Evolutionary conservation across 2,888 invertebrate species (phyloP).

Genomic region (Leptinotarsa juncta): DNA sequence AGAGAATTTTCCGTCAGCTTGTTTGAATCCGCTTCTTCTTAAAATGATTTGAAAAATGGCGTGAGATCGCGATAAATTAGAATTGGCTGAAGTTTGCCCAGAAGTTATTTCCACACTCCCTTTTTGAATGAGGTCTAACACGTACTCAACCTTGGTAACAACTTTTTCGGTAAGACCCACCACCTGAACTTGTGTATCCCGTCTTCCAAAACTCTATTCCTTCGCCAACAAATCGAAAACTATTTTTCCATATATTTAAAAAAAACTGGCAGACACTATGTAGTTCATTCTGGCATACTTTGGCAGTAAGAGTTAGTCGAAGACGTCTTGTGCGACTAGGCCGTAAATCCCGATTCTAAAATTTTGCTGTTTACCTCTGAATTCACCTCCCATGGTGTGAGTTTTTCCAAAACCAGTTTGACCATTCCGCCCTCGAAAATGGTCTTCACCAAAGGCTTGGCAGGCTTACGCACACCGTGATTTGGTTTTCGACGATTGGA

Average conservation of each 20-base stretch:
- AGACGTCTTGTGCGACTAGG: slow-evolving; percentile 95
- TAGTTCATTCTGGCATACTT: slow-evolving; percentile 88
- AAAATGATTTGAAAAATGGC: slow-evolving; percentile 98
- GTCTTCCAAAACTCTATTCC: slow-evolving; percentile 96
- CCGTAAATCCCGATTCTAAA: slow-evolving; percentile 98
- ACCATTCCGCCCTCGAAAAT: slow-evolving; percentile 99
- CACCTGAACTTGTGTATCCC: slow-evolving; percentile 98
- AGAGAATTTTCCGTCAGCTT: slow-evolving; percentile 96
- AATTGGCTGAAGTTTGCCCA: slow-evolving; percentile 97
- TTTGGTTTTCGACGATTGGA: slow-evolving; percentile 87
- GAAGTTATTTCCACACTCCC: slow-evolving; percentile 93
- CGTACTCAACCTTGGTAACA: slow-evolving; percentile 86
- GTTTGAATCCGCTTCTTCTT: slow-evolving; percentile 76
- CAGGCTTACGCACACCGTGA: slow-evolving; percentile 97
- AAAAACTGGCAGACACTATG: slow-evolving; percentile 94
- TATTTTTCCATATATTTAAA: slow-evolving; percentile 99
- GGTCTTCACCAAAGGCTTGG: slow-evolving; percentile 97
- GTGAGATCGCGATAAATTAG: slow-evolving; percentile 97
- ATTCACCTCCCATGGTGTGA: slow-evolving; percentile 99
- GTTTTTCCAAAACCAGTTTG: slow-evolving; percentile 98
- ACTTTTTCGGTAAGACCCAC: slow-evolving; percentile 94
- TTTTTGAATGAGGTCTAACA: slow-evolving; percentile 89
- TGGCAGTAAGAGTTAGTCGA: slow-evolving; percentile 71
- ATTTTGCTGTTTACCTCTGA: slow-evolving; percentile 74
- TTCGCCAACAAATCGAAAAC: slow-evolving; percentile 89